phyloP scores from a whole-genome alignment of 2,888 invertebrate species.

The Eucriotettix oculatus region DNA sequence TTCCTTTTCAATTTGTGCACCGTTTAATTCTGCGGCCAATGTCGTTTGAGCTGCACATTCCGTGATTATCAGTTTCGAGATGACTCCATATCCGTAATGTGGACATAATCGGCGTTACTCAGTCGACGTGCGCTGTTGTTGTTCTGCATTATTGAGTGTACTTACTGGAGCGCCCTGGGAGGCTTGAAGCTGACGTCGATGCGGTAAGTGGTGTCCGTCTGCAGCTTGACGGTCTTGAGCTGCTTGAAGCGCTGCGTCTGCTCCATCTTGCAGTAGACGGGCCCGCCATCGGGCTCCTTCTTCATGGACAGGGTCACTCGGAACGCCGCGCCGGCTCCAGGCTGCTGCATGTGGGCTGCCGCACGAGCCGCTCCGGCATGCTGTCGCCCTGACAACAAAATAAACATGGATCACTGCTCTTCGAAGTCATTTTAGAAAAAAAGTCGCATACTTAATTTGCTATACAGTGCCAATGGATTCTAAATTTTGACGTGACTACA shows the following conservation, averaged over 20 bases:
- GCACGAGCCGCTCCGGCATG: not conserved
- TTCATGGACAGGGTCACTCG: conserved; percentile 32
- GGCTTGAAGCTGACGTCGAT: conserved; percentile 36
- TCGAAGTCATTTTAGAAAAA: too few species aligned
- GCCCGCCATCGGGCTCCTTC: conserved; percentile 30
- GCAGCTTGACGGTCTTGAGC: conserved; percentile 35
- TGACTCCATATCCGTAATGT: too few species aligned
- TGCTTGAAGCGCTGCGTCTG: conserved; percentile 35
- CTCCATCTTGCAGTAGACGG: conserved; percentile 38
- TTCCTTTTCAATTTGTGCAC: too few species aligned
- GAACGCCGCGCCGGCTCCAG: conserved; percentile 22
- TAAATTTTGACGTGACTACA: too few species aligned
- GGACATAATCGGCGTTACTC: too few species aligned
- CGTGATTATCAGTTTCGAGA: too few species aligned
- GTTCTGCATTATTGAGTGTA: conserved; percentile 13
- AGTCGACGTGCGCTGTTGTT: too few species aligned
- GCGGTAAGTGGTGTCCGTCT: conserved; percentile 33
- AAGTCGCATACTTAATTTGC: too few species aligned
- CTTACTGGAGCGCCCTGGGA: conserved; percentile 34
- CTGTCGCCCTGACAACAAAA: not conserved
- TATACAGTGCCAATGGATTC: too few species aligned
- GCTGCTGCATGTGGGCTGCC: conserved; percentile 4
- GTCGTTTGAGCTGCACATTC: too few species aligned
- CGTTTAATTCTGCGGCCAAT: too few species aligned
- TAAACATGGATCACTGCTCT: too few species aligned